Evolutionary conservation across 1,140 invertebrate species (phyloP), one percentile per base, ranked within the genome.

Genomic region (Nephila pilipes): DNA sequence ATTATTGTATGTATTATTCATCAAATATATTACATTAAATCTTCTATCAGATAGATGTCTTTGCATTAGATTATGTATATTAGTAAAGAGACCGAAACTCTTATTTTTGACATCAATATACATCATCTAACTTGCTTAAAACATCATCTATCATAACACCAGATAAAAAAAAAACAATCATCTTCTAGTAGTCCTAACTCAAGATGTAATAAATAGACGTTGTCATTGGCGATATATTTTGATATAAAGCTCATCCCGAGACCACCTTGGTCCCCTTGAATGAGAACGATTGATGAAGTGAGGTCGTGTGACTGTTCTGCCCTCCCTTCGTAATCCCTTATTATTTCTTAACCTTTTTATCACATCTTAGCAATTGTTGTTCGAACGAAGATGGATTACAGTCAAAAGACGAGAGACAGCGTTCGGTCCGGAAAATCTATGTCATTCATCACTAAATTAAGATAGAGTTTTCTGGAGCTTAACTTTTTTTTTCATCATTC

Each of bases 371-470:
- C 88, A 90, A 90, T 90, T 90, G 69, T 90, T 90, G 88, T 36
- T 90, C 65, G 69, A 90, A 90, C 88, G 88, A 90, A 90, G 88
- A 90, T 90, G 63, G 88, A 90, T 90, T 90, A 58, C 69, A 36
- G 29, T 32, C 22, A n/a, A 90, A 90, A 32, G 60, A 80, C 38
- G 29, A n/a, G 25, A 80, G 88, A 90, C 88, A 80, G 88, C 69
- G 69, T 58, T 80, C 38, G 88, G 29, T 29, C 69, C 69, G 36
- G 65, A 36, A 80, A 90, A 80, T 90, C 88, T 80, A 58, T 69
- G 69, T 80, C 65, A 90, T 90, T 90, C 63, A 90, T 90, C 88
- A 90, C 88, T 80, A 90, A 90, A 90, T 90, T 90, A 90, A 90
- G 88, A 90, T 75, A 29, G 22, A 69, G 69, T 29, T 69, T 69